A percentile compares a stretch with the other conserved stretches of the same genome.
Conservation (phyloP, 2,113 vertebrate genomes). For the Notothenia rossii region DNA sequence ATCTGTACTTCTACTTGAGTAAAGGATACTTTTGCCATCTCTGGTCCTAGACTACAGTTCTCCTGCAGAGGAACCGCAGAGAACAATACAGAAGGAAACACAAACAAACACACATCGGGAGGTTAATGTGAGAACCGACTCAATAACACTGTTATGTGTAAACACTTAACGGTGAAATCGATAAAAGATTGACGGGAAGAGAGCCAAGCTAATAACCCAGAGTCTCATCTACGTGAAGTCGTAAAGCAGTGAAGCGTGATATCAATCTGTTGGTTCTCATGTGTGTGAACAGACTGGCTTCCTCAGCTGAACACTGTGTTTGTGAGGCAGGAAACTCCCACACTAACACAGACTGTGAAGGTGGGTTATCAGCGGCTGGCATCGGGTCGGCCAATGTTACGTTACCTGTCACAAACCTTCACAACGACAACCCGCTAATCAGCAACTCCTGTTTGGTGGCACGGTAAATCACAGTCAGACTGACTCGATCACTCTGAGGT, state of each 20-base stretch:
- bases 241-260: constrained; percentile 22
- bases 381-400: constrained; percentile 53
- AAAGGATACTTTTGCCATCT: too few species aligned
- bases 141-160: neutral
- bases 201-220: constrained; percentile 4
- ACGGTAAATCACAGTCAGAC: constrained; percentile 41
- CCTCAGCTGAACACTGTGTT: constrained; percentile 40
- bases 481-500: neutral
- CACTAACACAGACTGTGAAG: constrained; percentile 13
- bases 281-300: constrained; percentile 23
- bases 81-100: constrained; percentile 28
- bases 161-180: constrained; percentile 2
- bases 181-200: neutral
- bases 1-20: too few species aligned
- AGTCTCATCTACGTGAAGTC: neutral
- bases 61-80: neutral
- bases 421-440: constrained; percentile 25
- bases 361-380: constrained; percentile 57
- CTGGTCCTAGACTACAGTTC: too few species aligned
- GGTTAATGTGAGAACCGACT: neutral
- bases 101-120: constrained; percentile 20
- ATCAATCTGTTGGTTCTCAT: constrained; percentile 23
- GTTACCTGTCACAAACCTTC: constrained; percentile 54
- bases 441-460: neutral
- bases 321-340: constrained; percentile 68